Base-by-base conservation (phyloP, 1,140 invertebrate species). In the Cherax quadricarinatus region DNA sequence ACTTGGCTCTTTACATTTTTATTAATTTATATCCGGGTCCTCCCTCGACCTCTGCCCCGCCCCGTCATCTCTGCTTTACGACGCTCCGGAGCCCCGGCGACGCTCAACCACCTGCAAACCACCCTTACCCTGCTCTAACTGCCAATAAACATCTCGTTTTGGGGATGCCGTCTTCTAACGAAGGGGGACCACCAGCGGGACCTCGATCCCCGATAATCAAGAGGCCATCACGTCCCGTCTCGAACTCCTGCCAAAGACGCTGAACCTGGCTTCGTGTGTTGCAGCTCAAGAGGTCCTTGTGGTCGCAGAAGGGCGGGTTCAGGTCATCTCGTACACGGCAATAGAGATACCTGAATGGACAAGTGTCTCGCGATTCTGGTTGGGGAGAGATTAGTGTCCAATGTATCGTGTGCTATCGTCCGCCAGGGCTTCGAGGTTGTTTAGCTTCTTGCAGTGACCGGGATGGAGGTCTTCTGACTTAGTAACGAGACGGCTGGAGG, bases 321-420 rank as follows among this genome's bases (percentile, higher is more conserved):
- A 21, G 10, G 53, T 41, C 53, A 84, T 62, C 53, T 57, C n/a
- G 24, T 30, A 84, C 57, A 84, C 82, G 5, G 82, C 82, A 62
- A 84, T 84, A 84, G 60, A 84, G 53, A 84, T 24, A 30, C 18
- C 53, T 41, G 53, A 84, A 84, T 57, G 60, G 82, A 84, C 82
- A 84, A 84, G 53, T 84, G 82, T 84, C 82, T 24, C 21, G 14
- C 53, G 82, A 84, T 62, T 9, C 82, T 30, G 5, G 82, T 84
- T 57, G 21, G 53, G 62, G 82, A 12, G 82, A 16, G 53, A 84
- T 84, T 62, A 84, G 60, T 24, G 51, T 75, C 70, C 70, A 24
- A 75, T 75, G 70, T 7, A 75, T 75, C 70, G 70, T 75, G 70
- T 75, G 70, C 24, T 75, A 75, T 75, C 70, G 70, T 75, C n/a